Base-by-base conservation (phyloP, 2,113 vertebrate genomes). In the Grallaria varia region DNA sequence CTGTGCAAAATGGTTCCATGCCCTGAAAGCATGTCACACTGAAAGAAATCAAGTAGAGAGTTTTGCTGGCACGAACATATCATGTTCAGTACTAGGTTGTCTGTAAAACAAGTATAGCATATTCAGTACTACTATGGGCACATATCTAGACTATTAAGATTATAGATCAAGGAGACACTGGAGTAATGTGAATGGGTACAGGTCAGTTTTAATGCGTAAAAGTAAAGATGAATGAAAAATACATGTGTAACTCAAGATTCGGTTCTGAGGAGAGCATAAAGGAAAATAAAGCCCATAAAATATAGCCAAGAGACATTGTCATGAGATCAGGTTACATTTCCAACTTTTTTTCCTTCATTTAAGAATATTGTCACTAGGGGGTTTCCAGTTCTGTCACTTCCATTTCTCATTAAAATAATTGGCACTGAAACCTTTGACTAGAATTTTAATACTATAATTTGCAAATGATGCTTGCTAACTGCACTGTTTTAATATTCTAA, bases 401-500 rank as follows among this genome's bases (percentile, higher is more conserved):
- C 18, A 80, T 79, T 88, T 92, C 81, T 94, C 75, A 86, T 95
- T 97, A 90, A 81, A 92, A 81, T 95, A 91, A 93, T 53, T 87
- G 58, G 22, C 63, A 68, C 35, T 85, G 75, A 86, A 95, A 92
- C 24, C 22, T 92, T 87, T 81, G 39, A 92, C 75, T 81, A 74
- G 75, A 95, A 93, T 92, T 89, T 66, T 79, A 97, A 87, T 84
- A 52, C 15, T 21, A 22, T 67, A 42, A 80, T 93, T 86, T 88
- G 31, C 47, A 88, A 87, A 72, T 78, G 19, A 42, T 3, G 5
- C 42, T 84, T 84, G 50, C 40, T 85, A 67, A 94, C 22, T 75
- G 25, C 49, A 74, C 42, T 67, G 6, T 53, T 27, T 83, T 81
- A 79, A 87, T 6, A 39, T 73, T 75, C 58, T 69, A 82, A 56